These are phyloP conservation scores for Trachythela sp. DNA, from an alignment of 64 coral and sea anemone genomes.

Conservation along the genomic window DNA sequence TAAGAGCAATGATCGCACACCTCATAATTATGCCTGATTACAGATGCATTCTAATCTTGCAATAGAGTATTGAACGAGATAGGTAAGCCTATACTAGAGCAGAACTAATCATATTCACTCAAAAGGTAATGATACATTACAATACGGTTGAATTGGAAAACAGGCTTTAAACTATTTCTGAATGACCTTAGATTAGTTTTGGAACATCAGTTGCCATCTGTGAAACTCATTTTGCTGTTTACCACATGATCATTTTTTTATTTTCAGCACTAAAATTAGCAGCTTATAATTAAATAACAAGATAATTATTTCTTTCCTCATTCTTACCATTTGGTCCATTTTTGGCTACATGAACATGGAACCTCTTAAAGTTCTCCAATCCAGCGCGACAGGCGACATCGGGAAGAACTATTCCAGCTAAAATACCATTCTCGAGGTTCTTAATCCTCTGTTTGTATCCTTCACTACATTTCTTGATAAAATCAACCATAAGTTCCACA, in stretches of 20 bases:
- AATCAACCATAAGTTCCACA: background rate
- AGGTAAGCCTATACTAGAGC: too few species aligned
- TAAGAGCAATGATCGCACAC: too few species aligned
- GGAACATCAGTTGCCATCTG: background rate
- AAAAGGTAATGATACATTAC: too few species aligned
- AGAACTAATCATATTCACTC: too few species aligned
- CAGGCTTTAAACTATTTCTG: too few species aligned
- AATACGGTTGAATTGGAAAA: too few species aligned
- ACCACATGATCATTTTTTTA: background rate
- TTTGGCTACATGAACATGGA: background rate
- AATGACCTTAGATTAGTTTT: too few species aligned
- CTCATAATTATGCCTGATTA: too few species aligned
- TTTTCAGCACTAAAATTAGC: background rate
- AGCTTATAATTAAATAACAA: background rate
- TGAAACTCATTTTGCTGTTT: background rate
- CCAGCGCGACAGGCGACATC: background rate
- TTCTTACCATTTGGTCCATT: background rate
- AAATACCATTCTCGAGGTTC: constrained; percentile 1
- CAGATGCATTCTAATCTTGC: too few species aligned
- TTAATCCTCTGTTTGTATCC: background rate
- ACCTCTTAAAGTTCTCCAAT: background rate
- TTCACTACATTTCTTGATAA: background rate
- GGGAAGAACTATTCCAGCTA: background rate
- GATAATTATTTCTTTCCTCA: background rate
- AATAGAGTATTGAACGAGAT: too few species aligned